Percentiles rank a stretch among this genome's conserved stretches.
These are phyloP conservation scores for Todus mexicanus DNA, from an alignment of 2,797 vertebrate species.

Conservation along the genomic window DNA sequence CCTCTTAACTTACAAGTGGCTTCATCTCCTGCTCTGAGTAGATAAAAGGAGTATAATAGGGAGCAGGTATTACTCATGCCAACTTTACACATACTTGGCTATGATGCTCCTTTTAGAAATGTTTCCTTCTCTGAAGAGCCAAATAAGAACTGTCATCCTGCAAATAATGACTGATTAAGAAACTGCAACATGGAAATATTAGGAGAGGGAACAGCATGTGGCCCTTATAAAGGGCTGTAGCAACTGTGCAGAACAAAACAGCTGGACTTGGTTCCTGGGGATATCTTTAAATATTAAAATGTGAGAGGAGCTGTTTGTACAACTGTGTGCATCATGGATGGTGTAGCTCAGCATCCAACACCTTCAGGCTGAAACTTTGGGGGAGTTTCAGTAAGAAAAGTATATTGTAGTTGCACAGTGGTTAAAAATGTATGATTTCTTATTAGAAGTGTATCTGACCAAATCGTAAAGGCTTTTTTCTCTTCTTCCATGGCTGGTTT, in stretches of 20 bases:
- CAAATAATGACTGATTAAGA: not conserved
- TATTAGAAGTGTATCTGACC: not conserved
- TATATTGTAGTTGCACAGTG: not conserved
- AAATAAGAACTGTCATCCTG: not conserved
- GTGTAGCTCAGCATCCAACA: not conserved
- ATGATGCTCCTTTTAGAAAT: not conserved
- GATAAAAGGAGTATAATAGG: not conserved
- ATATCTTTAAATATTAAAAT: not conserved
- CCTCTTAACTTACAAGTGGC: not conserved
- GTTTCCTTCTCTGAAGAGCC: not conserved
- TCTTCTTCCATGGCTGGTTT: not conserved
- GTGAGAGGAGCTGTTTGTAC: not conserved
- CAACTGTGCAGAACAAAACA: not conserved
- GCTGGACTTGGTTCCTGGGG: not conserved
- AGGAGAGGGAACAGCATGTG: not conserved
- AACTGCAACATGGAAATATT: not conserved
- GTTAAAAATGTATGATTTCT: not conserved
- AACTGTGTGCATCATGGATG: not conserved
- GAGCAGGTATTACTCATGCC: not conserved
- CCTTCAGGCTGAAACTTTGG: not conserved
- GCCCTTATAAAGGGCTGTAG: not conserved
- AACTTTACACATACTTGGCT: not conserved
- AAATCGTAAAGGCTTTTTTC: not conserved
- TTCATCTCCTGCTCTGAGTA: not conserved
- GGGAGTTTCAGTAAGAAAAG: not conserved